Conservation (phyloP, 2,888 invertebrate species). For the Limnephilus marmoratus region DNA sequence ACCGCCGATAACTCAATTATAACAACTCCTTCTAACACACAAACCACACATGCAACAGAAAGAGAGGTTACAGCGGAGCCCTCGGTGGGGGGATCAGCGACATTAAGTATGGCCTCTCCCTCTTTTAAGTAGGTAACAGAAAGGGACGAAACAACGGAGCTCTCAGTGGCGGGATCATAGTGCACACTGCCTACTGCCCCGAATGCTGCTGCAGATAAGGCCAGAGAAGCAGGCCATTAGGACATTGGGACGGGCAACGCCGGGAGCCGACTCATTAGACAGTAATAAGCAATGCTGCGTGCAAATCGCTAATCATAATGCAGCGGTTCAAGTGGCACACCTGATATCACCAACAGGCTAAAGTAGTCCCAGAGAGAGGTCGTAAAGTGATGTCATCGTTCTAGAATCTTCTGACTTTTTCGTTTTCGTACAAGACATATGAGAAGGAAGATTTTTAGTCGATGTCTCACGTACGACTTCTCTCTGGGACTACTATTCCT, state of each 20-base stretch:
- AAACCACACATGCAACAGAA: too few relatives aligned
- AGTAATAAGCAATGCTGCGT: not conserved
- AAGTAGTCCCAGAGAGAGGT: too few relatives aligned
- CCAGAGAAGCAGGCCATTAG: not conserved
- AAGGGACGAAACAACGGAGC: too few relatives aligned
- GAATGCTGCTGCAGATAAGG: not conserved
- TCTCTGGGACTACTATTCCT: too few relatives aligned
- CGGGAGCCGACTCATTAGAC: constrained; percentile 2
- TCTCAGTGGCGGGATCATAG: too few relatives aligned
- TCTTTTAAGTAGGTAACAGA: too few relatives aligned
- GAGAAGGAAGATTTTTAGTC: too few relatives aligned
- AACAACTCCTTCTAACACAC: not conserved
- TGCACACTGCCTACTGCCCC: not conserved
- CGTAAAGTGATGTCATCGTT: too few relatives aligned
- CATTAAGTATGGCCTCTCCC: not conserved
- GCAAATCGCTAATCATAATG: constrained; percentile 2
- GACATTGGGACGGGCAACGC: not conserved
- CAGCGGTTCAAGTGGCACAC: not conserved
- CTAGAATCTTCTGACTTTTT: too few relatives aligned
- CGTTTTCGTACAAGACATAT: too few relatives aligned
- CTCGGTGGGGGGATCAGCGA: not conserved
- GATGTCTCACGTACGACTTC: too few relatives aligned
- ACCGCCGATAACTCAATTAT: not conserved
- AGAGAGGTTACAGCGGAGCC: too few relatives aligned
- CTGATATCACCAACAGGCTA: not conserved